phyloP scores from a whole-genome alignment of 2,888 invertebrate species.

The Lasius platythorax region DNA sequence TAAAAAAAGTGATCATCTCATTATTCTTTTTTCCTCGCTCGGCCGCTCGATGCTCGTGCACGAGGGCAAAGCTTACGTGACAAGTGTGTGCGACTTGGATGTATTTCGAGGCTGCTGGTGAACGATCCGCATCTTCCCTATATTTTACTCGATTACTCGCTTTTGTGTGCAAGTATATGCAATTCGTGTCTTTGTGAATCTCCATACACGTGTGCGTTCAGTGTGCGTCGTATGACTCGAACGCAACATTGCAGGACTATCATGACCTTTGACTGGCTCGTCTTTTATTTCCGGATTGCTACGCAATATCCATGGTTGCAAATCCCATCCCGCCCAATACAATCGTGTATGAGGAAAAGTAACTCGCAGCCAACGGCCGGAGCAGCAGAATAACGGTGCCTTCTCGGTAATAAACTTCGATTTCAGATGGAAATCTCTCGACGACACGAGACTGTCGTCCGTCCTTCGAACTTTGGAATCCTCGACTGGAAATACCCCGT shows the following conservation, averaged over 20 bases:
- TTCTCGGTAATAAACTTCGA: constrained; percentile 71
- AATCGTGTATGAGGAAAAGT: constrained; percentile 57
- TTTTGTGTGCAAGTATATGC: constrained; percentile 63
- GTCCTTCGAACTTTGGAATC: constrained; percentile 53
- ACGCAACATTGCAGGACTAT: constrained; percentile 68
- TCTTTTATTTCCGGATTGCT: constrained; percentile 29
- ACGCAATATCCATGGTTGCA: constrained; percentile 11
- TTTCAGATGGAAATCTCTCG: constrained; percentile 62
- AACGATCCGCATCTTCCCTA: constrained; percentile 3
- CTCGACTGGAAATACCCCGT: constrained; percentile 58
- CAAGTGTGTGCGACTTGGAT: constrained; percentile 31
- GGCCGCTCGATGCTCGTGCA: constrained; percentile 38
- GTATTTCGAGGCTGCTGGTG: constrained; percentile 30
- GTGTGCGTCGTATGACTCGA: constrained; percentile 70
- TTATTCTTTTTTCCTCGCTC: constrained; percentile 6
- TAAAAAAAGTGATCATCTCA: constrained; percentile 51
- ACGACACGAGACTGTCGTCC: constrained; percentile 51
- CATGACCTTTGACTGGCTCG: constrained; percentile 65
- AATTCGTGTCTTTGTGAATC: constrained; percentile 61
- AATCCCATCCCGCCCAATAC: constrained; percentile 57
- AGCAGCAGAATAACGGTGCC: constrained; percentile 65
- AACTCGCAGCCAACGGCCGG: constrained; percentile 64
- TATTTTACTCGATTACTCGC: neutral
- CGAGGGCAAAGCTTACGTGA: constrained; percentile 44
- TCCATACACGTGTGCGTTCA: constrained; percentile 71